Evolutionary conservation across 2,113 vertebrate species (phyloP).

Genomic region (Hydropotes inermis): DNA sequence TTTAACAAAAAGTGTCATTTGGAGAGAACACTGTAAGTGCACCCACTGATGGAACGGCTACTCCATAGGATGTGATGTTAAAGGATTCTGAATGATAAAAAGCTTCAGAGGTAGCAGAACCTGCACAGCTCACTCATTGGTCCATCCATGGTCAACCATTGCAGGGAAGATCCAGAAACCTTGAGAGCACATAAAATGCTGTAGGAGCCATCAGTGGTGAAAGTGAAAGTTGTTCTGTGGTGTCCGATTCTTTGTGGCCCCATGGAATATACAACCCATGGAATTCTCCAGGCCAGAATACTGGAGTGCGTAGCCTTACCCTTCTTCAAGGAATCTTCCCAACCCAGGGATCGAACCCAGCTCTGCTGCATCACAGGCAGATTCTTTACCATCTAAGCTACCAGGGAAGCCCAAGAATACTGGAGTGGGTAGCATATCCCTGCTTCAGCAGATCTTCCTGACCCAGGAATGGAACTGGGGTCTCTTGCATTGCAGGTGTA

Average conservation of each 20-base stretch:
- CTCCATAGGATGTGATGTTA: not conserved
- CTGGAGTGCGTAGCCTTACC: not conserved
- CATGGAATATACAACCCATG: not conserved
- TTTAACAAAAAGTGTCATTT: conserved; percentile 19
- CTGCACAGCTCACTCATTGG: not conserved
- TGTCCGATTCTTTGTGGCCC: not conserved
- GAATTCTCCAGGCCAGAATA: not conserved
- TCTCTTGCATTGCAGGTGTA: not conserved
- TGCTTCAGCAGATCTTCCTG: accelerated
- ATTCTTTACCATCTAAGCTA: not conserved
- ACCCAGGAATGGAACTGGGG: not conserved
- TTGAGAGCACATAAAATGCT: accelerated
- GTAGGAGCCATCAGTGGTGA: not conserved
- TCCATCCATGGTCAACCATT: accelerated
- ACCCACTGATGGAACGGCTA: not conserved
- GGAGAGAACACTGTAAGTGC: not conserved
- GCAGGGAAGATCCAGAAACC: not conserved
- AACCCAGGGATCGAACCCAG: not conserved
- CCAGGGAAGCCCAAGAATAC: not conserved
- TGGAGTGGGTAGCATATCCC: not conserved
- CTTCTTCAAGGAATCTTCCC: not conserved
- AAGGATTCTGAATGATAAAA: not conserved
- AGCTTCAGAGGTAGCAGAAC: not conserved
- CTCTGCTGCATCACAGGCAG: not conserved
- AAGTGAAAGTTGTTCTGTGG: not conserved